Conservation (phyloP, 2,797 vertebrate genomes). For the Coluber constrictor region DNA sequence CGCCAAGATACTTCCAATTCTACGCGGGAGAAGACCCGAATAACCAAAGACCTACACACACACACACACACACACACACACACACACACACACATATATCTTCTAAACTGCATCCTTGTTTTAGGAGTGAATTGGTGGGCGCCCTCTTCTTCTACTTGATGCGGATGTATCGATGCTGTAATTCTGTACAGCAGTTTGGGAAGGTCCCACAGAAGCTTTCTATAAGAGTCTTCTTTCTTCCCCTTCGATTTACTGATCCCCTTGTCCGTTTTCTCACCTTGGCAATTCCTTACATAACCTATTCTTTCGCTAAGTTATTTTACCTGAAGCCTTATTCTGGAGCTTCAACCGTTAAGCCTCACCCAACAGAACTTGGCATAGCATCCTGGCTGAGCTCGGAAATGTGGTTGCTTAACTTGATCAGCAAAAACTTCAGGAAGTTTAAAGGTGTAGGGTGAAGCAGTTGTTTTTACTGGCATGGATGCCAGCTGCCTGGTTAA, state of each 20-base stretch:
- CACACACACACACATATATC: no score
- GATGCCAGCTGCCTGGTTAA: background rate
- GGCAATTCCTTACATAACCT: background rate
- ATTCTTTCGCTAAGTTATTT: background rate
- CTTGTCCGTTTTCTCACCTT: background rate
- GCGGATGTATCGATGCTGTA: background rate
- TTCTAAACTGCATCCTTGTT: background rate
- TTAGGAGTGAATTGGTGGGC: background rate
- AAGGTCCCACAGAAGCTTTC: background rate
- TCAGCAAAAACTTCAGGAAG: conserved; percentile 37
- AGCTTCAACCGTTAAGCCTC: background rate
- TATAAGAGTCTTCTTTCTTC: background rate
- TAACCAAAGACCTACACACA: no score
- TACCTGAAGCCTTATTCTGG: conserved; percentile 18
- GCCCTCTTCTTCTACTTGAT: background rate
- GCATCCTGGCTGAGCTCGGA: conserved; percentile 26
- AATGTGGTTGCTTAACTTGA: conserved; percentile 6
- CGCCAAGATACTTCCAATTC: no score
- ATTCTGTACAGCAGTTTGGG: background rate
- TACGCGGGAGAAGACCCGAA: no score
- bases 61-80: no score
- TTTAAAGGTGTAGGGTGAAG: conserved; percentile 56
- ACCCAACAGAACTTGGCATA: background rate
- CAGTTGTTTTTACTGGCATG: conserved; percentile 26
- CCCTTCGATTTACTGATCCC: conserved; percentile 9